A percentile compares a stretch with the other conserved stretches of the same genome.
phyloP scores from a whole-genome alignment of 1,140 invertebrate species.

The Pentalonia nigronervosa region DNA sequence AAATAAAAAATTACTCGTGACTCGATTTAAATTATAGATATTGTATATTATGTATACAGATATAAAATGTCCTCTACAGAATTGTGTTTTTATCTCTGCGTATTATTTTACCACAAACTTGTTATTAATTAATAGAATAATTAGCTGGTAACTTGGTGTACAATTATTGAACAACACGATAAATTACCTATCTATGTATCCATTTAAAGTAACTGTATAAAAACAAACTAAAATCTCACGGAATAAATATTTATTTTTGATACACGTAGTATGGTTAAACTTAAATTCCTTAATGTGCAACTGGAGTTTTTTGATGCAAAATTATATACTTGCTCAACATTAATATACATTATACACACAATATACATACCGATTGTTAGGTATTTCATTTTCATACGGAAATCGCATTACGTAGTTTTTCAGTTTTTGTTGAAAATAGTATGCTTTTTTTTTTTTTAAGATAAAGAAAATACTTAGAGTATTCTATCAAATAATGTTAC shows the following conservation, averaged over 20 bases:
- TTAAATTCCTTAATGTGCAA: background rate
- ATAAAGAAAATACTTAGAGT: background rate
- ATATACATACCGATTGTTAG: background rate
- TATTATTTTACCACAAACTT: background rate
- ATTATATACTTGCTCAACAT: background rate
- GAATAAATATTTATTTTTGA: background rate
- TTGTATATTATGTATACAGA: background rate
- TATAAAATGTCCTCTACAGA: background rate
- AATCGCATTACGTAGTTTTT: background rate
- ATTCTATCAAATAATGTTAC: background rate
- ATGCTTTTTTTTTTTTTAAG: background rate
- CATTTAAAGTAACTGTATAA: background rate
- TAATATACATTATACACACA: background rate
- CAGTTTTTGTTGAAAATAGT: background rate
- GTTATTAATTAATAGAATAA: background rate
- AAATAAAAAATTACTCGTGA: background rate
- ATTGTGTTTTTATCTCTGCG: background rate
- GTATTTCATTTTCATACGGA: background rate
- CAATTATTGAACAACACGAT: background rate
- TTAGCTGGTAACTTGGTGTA: background rate
- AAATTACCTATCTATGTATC: background rate
- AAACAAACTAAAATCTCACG: background rate
- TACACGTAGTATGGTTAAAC: background rate
- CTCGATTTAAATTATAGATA: background rate
- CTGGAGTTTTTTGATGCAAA: background rate